Evolutionary conservation across 2,797 vertebrate species (phyloP), one percentile per base, ranked within the genome.

Genomic region (Danio jaintianensis): DNA sequence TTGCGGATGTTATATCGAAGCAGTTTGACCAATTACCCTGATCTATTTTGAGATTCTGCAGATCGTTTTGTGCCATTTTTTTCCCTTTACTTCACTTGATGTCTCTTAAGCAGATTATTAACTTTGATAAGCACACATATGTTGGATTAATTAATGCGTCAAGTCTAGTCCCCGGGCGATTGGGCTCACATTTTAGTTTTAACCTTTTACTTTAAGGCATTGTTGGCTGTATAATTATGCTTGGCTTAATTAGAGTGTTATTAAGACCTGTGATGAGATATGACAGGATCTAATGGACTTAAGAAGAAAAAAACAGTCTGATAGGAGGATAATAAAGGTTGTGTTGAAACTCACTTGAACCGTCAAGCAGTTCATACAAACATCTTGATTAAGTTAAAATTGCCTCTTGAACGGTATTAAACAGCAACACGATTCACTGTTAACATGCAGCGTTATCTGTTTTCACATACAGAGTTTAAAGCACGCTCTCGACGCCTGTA

Each of bases 91-190:
- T 61, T 47, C 61, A 62, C 75, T 29, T 78, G 61, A 84, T 63
- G 77, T 85, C 62, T 81, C 75, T 83, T 72, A 81, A 85, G 79
- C 76, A 81, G 78, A 85, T 81, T 82, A 83, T 78, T 85, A 85
- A 86, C 36, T 67, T 79, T 76, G 82, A 82, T 86, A 85, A 84
- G 85, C 61, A 80, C 82, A 83, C 86, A 86, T 88, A 89, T 87
- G 86, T 88, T 84, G 86, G 90, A 91, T 92, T 88, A 91, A 93
- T 92, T 91, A 91, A 86, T 81, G 85, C 83, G 78, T 76, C 83
- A 86, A 82, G 77, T 86, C 84, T 86, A 75, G 83, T 83, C 89
- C 90, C 86, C 75, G 75, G 83, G 87, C 83, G 76, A 71, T 78
- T 58, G 82, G 78, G 78, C 84, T 83, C 82, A 83, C 74, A 58